These are phyloP conservation scores for Heteropelma amictum DNA, from an alignment of 2,888 invertebrate genomes.

Conservation along the genomic window DNA sequence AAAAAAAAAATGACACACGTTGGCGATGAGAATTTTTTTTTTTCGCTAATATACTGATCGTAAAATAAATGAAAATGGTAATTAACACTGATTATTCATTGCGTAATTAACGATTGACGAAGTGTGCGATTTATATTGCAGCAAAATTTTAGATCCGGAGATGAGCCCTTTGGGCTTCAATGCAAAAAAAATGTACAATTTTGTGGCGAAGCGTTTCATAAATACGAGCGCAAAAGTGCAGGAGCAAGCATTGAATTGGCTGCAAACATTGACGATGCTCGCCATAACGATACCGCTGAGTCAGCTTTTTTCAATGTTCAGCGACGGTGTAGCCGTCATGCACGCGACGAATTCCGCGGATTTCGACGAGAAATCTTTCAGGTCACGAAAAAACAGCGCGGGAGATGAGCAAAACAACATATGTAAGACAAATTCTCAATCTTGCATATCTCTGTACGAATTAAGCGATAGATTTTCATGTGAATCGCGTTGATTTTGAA, in stretches of 20 bases:
- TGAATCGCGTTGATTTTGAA: background rate
- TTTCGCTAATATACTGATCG: background rate
- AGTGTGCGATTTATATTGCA: too few species aligned
- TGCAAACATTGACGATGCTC: constrained; percentile 92
- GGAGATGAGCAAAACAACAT: constrained; percentile 78
- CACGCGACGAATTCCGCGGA: constrained; percentile 75
- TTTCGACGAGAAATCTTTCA: constrained; percentile 65
- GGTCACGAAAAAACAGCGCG: constrained; percentile 60
- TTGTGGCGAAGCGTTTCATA: constrained; percentile 91
- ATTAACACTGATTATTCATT: too few species aligned
- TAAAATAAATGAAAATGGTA: background rate
- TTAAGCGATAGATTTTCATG: background rate
- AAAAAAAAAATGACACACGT: too few species aligned
- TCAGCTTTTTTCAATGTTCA: constrained; percentile 93
- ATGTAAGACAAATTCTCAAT: constrained; percentile 77
- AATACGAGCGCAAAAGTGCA: constrained; percentile 90
- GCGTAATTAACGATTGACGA: too few species aligned
- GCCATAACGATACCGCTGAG: constrained; percentile 94
- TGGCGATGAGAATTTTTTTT: too few species aligned
- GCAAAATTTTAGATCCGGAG: constrained; percentile 97
- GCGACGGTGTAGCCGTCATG: constrained; percentile 90
- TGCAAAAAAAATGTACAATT: constrained; percentile 96
- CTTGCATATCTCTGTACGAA: background rate
- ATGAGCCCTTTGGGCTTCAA: constrained; percentile 97
- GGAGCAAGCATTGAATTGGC: constrained; percentile 93